Base-by-base conservation (phyloP, 2,113 vertebrate species). In the Xenotilapia longispinis region DNA sequence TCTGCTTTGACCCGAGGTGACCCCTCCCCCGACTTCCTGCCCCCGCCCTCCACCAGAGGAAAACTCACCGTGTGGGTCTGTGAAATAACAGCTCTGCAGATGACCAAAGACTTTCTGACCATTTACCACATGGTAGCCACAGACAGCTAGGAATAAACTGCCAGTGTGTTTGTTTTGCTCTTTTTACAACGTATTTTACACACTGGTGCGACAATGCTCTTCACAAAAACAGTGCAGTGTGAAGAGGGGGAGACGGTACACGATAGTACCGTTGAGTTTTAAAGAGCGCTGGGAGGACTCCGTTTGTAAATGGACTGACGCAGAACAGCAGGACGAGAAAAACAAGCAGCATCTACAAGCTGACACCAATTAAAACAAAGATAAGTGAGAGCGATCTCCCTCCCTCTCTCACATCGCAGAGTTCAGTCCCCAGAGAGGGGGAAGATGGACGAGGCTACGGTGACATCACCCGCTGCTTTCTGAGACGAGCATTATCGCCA, bases 101-200 rank as follows among this genome's bases (percentile, higher is more conserved):
- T 83, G 82, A 83, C 31, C 14, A 11, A 68, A 79, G 82, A 89
- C 45, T 28, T 73, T 79, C 84, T 84, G 79, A 81, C 82, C 40
- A 78, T 90, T 89, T 28, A 84, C 84, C 90, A 81, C 88, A 90
- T 57, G 36, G 88, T 38, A 88, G 70, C 78, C 57, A 15, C 60
- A 83, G 58, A 51, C 19, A 13, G 55, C 87, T 87, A 85, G 70
- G 28, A 87, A 88, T 84, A 88, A 63, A 33, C 38, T 1, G 17
- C 47, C 28, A 49, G 40, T 28, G 53, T 87, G 83, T 60, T 31
- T 38, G 40, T 49, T 49, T n/a, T 87, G 28, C 36, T 38, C 42
- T 84, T 11, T 91, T 91, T 85, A 63, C 42, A 51, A 75, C 55
- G 23, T 9, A 53, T 17, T 63, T 83, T 40, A 79, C 88, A 84